These are phyloP conservation scores for Chrysomela aeneicollis DNA, from an alignment of 2,888 invertebrate species.

Conservation along the genomic window DNA sequence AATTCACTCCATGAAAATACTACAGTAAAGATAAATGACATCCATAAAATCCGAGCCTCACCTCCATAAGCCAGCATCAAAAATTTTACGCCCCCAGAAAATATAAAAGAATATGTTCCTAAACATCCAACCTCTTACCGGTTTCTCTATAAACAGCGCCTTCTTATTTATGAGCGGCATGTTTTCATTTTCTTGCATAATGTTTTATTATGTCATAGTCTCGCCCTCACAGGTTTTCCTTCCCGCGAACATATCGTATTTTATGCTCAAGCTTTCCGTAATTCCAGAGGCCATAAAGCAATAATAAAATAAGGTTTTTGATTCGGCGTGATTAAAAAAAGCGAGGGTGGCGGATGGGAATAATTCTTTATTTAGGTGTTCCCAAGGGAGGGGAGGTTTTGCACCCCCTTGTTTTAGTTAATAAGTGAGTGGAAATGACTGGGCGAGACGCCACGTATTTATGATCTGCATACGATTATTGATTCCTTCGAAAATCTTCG, in stretches of 20 bases:
- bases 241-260: conserved; percentile 36
- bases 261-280: conserved; percentile 45
- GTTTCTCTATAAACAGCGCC: conserved; percentile 42
- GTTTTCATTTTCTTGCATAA: conserved; percentile 45
- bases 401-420: conserved; percentile 39
- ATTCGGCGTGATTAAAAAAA: conserved; percentile 62
- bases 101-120: conserved; percentile 37
- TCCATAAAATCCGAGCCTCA: conserved; percentile 10
- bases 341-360: conserved; percentile 54
- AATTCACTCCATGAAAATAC: background rate
- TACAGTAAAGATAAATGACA: background rate
- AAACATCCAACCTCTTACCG: conserved; percentile 35
- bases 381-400: conserved; percentile 45
- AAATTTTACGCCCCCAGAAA: conserved; percentile 27
- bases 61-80: conserved; percentile 24
- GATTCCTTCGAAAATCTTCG: no score
- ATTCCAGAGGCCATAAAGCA: conserved; percentile 55
- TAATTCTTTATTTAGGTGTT: conserved; percentile 58
- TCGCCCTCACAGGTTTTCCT: conserved; percentile 35
- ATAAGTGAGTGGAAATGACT: conserved; percentile 29
- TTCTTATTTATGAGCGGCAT: conserved; percentile 48
- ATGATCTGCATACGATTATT: background rate
- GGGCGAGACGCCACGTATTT: background rate
- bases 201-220: conserved; percentile 46
- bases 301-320: conserved; percentile 58